Evolutionary conservation across 2,888 invertebrate species (phyloP).

Genomic region (Seira ritae): DNA sequence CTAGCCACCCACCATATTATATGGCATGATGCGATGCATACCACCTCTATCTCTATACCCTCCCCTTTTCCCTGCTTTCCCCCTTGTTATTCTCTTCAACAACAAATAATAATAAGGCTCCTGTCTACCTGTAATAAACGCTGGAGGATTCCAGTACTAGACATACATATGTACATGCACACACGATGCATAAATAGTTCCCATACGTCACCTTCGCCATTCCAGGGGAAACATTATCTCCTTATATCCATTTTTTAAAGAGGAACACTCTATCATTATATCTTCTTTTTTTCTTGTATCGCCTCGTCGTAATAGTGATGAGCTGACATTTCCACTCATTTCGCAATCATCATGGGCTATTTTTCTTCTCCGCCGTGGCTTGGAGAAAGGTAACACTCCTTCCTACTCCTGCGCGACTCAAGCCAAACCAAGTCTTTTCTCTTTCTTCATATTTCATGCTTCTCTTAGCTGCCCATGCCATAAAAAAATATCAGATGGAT

Average conservation of each 20-base stretch:
- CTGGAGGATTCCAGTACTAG: neutral
- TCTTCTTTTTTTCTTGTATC: neutral
- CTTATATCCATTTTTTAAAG: neutral
- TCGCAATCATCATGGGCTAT: constrained; percentile 60
- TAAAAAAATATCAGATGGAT: neutral
- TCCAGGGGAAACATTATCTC: neutral
- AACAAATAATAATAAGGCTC: neutral
- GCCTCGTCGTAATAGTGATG: constrained; percentile 64
- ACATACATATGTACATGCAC: neutral
- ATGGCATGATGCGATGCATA: no score
- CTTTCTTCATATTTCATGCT: constrained; percentile 66
- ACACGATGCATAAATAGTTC: neutral
- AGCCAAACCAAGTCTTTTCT: neutral
- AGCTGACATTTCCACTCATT: constrained; percentile 72
- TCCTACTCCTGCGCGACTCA: neutral
- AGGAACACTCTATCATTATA: constrained; percentile 21
- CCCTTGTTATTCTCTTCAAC: neutral
- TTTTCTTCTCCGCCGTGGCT: neutral
- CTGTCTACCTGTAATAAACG: neutral
- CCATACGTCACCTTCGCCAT: neutral
- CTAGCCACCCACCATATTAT: no score
- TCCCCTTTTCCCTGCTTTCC: neutral
- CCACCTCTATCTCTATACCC: no score
- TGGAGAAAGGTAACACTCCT: neutral
- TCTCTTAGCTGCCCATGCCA: constrained; percentile 27